These are phyloP conservation scores for Acrobasis repandana DNA, from an alignment of 2,888 invertebrate genomes.

Conservation along the genomic window DNA sequence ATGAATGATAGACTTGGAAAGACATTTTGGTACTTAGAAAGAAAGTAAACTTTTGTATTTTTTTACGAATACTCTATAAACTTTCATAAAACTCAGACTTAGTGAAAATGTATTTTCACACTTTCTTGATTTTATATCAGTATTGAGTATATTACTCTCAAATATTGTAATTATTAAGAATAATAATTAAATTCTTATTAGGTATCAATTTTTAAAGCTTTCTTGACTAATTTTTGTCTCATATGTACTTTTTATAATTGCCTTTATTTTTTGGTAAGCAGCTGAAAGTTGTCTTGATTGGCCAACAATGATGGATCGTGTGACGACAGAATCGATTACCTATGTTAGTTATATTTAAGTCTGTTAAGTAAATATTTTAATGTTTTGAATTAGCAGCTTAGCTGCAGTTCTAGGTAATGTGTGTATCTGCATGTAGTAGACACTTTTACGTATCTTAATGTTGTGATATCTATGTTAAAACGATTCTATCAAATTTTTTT, in stretches of 20 bases:
- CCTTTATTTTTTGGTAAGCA: constrained; percentile 28
- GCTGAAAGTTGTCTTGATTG: constrained; percentile 36
- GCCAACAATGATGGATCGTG: constrained; percentile 17
- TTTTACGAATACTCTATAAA: constrained; percentile 52
- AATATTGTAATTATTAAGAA: constrained; percentile 4
- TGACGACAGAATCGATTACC: constrained; percentile 21
- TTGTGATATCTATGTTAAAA: constrained; percentile 52
- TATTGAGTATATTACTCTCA: constrained; percentile 19
- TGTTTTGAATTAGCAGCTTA: constrained; percentile 34
- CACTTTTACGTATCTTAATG: constrained; percentile 44
- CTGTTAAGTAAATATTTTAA: constrained; percentile 22
- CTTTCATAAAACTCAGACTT: constrained; percentile 31
- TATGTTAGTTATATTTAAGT: constrained; percentile 15
- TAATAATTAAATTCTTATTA: constrained; percentile 13
- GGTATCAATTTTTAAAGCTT: constrained; percentile 23
- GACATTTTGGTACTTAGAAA: constrained; percentile 31
- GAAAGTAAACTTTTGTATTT: constrained; percentile 57
- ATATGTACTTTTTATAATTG: background rate
- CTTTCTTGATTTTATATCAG: constrained; percentile 10
- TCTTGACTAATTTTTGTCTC: constrained; percentile 7
- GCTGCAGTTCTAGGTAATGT: constrained; percentile 35
- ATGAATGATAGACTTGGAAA: constrained; percentile 24
- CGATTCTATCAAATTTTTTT: constrained; percentile 33
- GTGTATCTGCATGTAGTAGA: constrained; percentile 38
- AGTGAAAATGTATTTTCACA: constrained; percentile 28